These are phyloP conservation scores for Brachionus sp. DNA, from an alignment of 1,140 invertebrate species.

Conservation along the genomic window DNA sequence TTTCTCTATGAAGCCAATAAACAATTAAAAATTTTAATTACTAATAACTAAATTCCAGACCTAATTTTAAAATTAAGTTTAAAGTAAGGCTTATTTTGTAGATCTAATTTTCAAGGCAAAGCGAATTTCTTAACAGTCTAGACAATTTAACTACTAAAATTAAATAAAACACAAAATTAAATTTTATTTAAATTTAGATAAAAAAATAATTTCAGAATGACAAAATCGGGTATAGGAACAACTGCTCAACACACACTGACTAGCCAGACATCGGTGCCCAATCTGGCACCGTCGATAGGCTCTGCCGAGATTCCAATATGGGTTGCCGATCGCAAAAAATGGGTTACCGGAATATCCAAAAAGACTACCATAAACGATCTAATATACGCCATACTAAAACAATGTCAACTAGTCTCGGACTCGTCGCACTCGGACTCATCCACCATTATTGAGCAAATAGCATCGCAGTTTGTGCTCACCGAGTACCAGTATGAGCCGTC, in stretches of 20 bases:
- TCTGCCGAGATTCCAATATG: slow-evolving; percentile 69
- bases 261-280: background rate
- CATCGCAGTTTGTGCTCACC: background rate
- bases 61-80: background rate
- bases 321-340: slow-evolving; percentile 71
- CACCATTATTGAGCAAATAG: background rate
- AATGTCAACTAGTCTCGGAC: slow-evolving; percentile 24
- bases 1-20: background rate
- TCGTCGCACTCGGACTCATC: background rate
- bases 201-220: slow-evolving; percentile 17
- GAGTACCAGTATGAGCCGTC: slow-evolving; percentile 10
- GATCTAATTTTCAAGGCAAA: slow-evolving; percentile 8
- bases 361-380: slow-evolving; percentile 75
- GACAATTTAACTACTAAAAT: background rate
- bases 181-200: background rate
- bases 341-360: slow-evolving; percentile 71
- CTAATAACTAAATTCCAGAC: background rate
- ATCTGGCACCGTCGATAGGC: background rate
- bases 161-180: background rate
- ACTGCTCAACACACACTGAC: background rate
- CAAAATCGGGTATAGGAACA: slow-evolving; percentile 39
- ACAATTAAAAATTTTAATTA: background rate
- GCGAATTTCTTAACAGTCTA: background rate
- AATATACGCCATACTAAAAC: slow-evolving; percentile 66
- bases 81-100: background rate